Base-by-base conservation (phyloP, 2,797 vertebrate genomes). In the Cynopterus sphinx region DNA sequence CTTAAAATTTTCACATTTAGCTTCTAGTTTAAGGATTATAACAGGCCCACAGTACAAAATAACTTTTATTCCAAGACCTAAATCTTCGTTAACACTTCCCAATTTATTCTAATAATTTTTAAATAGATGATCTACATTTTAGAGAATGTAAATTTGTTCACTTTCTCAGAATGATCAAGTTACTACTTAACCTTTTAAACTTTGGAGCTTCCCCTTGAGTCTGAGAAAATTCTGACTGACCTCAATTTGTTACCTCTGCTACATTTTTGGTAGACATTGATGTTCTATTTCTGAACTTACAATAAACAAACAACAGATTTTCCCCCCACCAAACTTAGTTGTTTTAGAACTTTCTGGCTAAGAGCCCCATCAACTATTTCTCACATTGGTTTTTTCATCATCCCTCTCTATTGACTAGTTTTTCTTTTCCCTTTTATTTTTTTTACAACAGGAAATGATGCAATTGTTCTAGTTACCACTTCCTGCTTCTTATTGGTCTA, bases 401-500 rank as follows among this genome's bases (percentile, higher is more conserved):
- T 36, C 26, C 15, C 33, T 92, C 74, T 92, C 59, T 85, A 51
- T 28, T 2, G 31, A 41, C 85, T 61, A n/a, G 16, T 73, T 68
- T 49, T 49, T 49, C 49, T 6, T 49, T 49, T 49, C 49, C 15
- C 15, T 49, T 49, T 49, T 49, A 49, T 49, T 49, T 49, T 49
- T 49, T 65, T 84, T 74, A 17, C 9, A 74, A 75, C 8, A 65
- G 85, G 86, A 61, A 86, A 92, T 46, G 68, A 46, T 15, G 26
- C 4, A 36, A 63, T 19, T 36, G 28, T 90, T 68, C 78, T 13
- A 28, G 19, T 49, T 59, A 61, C 73, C 22, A 49, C 26, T 91
- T 96, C 81, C 33, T 89, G 67, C 70, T 74, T 96, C 83, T 41
- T 49, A 77, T 41, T 22, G 11, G 90, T 51, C 81, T 73, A 31